These are phyloP conservation scores for Mimumesa dahlbomi DNA, from an alignment of 2,888 invertebrate genomes.

Conservation along the genomic window DNA sequence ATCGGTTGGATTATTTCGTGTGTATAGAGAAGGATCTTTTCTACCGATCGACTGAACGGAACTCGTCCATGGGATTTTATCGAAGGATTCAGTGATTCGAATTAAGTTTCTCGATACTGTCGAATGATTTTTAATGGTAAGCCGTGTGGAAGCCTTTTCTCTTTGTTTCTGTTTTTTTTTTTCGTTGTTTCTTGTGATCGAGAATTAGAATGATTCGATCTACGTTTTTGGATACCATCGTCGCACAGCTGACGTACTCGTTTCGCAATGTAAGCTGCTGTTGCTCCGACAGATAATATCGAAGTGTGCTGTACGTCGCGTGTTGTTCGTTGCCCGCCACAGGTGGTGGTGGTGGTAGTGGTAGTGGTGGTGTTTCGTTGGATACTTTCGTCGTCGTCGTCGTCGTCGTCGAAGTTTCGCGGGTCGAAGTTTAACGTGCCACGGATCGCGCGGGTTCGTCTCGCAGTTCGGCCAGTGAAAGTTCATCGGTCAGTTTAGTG, in stretches of 20 bases:
- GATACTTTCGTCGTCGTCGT: too few relatives aligned
- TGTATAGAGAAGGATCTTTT: too few relatives aligned
- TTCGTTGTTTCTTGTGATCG: not conserved
- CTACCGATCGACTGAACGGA: too few relatives aligned
- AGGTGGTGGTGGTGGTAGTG: slow-evolving; percentile 8
- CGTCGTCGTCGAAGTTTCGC: not conserved
- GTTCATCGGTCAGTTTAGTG: slow-evolving; percentile 20
- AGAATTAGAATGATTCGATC: not conserved
- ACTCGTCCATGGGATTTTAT: too few relatives aligned
- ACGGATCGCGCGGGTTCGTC: not conserved
- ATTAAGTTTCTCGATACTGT: not conserved
- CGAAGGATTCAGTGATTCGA: too few relatives aligned
- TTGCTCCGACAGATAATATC: too few relatives aligned
- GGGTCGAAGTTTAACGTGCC: not conserved
- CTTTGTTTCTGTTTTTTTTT: too few relatives aligned
- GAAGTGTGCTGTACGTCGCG: not conserved
- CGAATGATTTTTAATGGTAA: slow-evolving; percentile 40
- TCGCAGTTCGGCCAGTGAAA: slow-evolving; percentile 31
- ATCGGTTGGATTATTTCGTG: too few relatives aligned
- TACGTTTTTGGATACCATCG: too few relatives aligned
- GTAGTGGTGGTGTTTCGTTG: too few relatives aligned
- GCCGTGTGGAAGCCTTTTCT: slow-evolving; percentile 4
- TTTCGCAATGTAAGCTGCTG: not conserved
- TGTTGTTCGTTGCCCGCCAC: slow-evolving; percentile 3
- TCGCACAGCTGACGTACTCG: not conserved